phyloP scores from a whole-genome alignment of 2,888 invertebrate genomes.

The Seladonia tumulorum region DNA sequence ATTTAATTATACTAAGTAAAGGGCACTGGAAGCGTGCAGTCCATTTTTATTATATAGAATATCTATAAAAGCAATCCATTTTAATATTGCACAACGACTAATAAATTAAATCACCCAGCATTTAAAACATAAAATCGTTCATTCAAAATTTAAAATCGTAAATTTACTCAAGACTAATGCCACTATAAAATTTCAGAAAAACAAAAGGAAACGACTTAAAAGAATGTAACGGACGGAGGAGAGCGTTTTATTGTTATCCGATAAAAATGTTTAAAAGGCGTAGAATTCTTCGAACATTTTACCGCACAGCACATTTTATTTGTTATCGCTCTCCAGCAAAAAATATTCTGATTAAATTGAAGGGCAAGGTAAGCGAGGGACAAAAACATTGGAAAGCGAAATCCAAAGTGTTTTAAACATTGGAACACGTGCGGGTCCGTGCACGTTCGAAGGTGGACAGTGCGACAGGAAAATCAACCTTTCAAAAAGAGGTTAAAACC shows the following conservation, averaged over 20 bases:
- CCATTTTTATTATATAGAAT: too few relatives aligned
- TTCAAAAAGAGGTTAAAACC: background rate
- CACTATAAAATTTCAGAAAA: background rate
- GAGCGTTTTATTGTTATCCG: background rate
- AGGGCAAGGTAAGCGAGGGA: background rate
- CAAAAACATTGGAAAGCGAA: background rate
- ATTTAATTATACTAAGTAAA: too few relatives aligned
- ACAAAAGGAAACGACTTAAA: background rate
- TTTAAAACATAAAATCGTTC: background rate
- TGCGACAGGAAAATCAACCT: background rate
- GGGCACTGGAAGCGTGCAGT: too few relatives aligned
- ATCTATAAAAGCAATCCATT: too few relatives aligned
- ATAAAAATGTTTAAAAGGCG: background rate
- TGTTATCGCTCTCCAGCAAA: background rate
- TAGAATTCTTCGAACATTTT: background rate
- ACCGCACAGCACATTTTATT: background rate
- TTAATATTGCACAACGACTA: too few relatives aligned
- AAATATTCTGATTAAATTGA: background rate
- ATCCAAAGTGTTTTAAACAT: background rate
- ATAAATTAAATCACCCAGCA: too few relatives aligned
- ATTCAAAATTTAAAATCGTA: background rate
- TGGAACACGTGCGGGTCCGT: background rate
- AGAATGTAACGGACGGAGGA: background rate
- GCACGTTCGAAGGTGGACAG: background rate
- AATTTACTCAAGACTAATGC: background rate